Conservation (phyloP, 2,113 vertebrate species). For the Carassius carassius region DNA sequence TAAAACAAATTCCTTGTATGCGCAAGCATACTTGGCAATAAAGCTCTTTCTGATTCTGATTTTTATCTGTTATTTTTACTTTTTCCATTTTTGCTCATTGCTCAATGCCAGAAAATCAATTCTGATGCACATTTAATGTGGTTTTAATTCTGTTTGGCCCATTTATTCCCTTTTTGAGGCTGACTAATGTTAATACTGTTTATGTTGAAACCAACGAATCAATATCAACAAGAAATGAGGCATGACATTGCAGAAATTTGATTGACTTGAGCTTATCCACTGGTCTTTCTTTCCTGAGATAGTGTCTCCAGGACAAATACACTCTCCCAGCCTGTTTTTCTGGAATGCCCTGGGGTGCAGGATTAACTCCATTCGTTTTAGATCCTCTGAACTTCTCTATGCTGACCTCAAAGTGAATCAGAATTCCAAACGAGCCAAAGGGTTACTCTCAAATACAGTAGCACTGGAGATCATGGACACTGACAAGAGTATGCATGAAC, state of each 20-base stretch:
- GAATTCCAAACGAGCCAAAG: background rate
- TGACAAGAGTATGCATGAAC: background rate
- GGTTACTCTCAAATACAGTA: conserved; percentile 1
- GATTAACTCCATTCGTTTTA: conserved; percentile 56
- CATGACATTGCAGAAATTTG: conserved; percentile 37
- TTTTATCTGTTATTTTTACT: background rate
- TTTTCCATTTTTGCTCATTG: conserved; percentile 22
- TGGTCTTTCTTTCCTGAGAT: conserved; percentile 20
- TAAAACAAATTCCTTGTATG: too few relatives aligned
- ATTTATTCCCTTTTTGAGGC: conserved; percentile 16
- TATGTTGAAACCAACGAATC: conserved; percentile 12
- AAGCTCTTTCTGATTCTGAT: too few relatives aligned
- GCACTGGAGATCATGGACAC: background rate
- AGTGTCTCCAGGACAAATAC: conserved; percentile 9
- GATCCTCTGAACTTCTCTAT: conserved; percentile 19
- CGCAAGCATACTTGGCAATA: too few relatives aligned
- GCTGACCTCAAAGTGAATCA: conserved; percentile 25
- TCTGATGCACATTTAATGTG: conserved; percentile 17
- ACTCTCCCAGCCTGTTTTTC: conserved; percentile 4
- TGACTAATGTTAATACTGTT: background rate
- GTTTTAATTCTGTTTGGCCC: conserved; percentile 23
- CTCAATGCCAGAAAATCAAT: conserved; percentile 31
- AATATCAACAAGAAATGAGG: conserved; percentile 26
- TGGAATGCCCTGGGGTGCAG: conserved; percentile 34
- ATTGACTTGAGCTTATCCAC: conserved; percentile 43